Base-by-base conservation (phyloP, 2,797 vertebrate species). In the Arremon aurantiirostris region DNA sequence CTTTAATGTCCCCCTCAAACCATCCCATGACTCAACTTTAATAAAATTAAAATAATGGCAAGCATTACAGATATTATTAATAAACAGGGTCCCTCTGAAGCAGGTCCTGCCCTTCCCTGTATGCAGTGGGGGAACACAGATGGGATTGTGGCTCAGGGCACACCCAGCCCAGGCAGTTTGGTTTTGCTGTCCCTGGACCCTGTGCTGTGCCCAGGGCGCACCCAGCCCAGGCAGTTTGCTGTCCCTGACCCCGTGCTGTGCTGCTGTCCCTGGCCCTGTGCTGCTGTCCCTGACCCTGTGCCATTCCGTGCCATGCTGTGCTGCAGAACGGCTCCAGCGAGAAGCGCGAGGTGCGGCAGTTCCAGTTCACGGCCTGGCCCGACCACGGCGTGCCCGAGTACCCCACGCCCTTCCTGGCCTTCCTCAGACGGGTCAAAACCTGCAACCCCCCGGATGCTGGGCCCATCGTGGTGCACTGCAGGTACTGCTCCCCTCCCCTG, bases 331-430 rank as follows among this genome's bases (percentile, higher is more conserved):
- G 99, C 55, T 99, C 99, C 7, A 99, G 99, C 10, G 99, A 99
- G 98, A 99, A 99, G 94, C 98, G 99, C 3, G 99, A 99, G 93
- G 99, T 99, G 11, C 99, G 99, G 57, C 99, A 99, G 98, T 99
- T 99, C 98, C 99, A 99, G 98, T 99, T 99, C 97, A 99, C 99
- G 0, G 99, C 99, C 0, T 99, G 99, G 99, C 99, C 99, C 0
- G 99, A 99, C 97, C 99, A 99, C 2, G 99, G 99, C 0, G 99
- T 99, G 3, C 99, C 99, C 0, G 99, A 99, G 94, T 99, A 99
- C 82, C 99, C 99, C 2, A 99, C 99, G 1, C 99, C 99, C 0
- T 99, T 99, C 98, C 97, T 99, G 97, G 99, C 99, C n/a, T 99
- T 99, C 96, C 98, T 99, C 69, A 98, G 99, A 41, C 97, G 99